A percentile compares a stretch with the other conserved stretches of the same genome.
These are phyloP conservation scores for Sardina pilchardus DNA, from an alignment of 2,113 vertebrate genomes.

Conservation along the genomic window DNA sequence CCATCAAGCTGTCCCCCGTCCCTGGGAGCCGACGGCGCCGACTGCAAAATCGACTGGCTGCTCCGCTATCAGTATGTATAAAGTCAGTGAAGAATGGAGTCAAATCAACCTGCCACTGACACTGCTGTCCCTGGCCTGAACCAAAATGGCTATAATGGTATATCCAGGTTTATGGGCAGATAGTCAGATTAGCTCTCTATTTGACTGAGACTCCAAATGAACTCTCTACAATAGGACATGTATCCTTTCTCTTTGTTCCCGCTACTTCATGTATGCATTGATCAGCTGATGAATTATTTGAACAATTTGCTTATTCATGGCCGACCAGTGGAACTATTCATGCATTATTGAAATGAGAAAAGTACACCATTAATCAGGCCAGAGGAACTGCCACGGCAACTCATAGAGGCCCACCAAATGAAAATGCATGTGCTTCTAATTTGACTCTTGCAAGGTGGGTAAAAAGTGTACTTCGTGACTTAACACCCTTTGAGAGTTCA, in stretches of 20 bases:
- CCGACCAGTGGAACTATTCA: slow-evolving; percentile 65
- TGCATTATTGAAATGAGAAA: slow-evolving; percentile 69
- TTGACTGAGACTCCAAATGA: not conserved
- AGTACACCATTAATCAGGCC: slow-evolving; percentile 67
- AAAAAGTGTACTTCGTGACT: slow-evolving; percentile 51
- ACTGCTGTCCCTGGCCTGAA: not conserved
- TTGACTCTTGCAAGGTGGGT: slow-evolving; percentile 46
- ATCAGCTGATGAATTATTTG: slow-evolving; percentile 45
- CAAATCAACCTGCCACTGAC: not conserved
- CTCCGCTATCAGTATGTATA: not conserved
- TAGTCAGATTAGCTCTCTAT: not conserved
- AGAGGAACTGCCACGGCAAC: slow-evolving; percentile 53
- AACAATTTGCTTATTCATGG: slow-evolving; percentile 59
- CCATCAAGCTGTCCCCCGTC: slow-evolving; percentile 33
- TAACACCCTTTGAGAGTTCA: slow-evolving; percentile 55
- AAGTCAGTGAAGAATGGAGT: not conserved
- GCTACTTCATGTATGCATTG: slow-evolving; percentile 51
- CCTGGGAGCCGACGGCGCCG: not conserved
- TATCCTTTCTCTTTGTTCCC: slow-evolving; percentile 16
- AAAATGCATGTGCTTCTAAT: slow-evolving; percentile 71
- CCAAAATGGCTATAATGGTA: not conserved
- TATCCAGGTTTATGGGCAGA: not conserved
- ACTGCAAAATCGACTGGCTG: not conserved
- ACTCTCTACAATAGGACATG: not conserved
- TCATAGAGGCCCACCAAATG: slow-evolving; percentile 58